Percentiles rank a stretch among this genome's conserved stretches.
These are phyloP conservation scores for Babylonia areolata DNA, from an alignment of 1,140 invertebrate genomes.

Conservation along the genomic window DNA sequence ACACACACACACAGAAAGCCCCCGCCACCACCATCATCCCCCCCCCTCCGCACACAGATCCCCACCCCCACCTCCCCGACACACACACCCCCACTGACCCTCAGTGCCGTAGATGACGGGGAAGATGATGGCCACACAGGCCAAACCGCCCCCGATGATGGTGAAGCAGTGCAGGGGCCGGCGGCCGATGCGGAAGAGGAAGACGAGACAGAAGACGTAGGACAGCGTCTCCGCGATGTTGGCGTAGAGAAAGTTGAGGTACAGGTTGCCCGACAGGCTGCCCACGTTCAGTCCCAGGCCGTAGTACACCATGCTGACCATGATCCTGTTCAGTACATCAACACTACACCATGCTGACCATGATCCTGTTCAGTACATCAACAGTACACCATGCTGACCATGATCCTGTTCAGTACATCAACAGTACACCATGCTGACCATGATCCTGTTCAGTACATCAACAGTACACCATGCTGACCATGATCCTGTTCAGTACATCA, in stretches of 20 bases:
- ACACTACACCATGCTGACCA: background rate
- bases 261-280: constrained; percentile 66
- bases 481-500: no score
- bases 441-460: no score
- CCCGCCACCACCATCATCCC: no score
- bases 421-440: no score
- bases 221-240: constrained; percentile 87
- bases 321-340: constrained; percentile 47
- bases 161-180: constrained; percentile 56
- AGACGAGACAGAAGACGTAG: constrained; percentile 56
- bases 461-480: no score
- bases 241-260: constrained; percentile 67
- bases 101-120: constrained; percentile 55
- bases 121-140: constrained; percentile 63
- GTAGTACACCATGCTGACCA: constrained; percentile 64
- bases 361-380: no score
- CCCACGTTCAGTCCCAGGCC: constrained; percentile 78
- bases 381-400: no score
- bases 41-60: no score
- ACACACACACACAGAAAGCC: no score
- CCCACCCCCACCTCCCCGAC: no score
- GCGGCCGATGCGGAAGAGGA: constrained; percentile 62
- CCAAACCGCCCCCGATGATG: constrained; percentile 63
- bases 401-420: no score
- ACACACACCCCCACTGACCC: constrained; percentile 42